Conservation (phyloP, 2,888 invertebrate species). For the Resseliella maxima region DNA sequence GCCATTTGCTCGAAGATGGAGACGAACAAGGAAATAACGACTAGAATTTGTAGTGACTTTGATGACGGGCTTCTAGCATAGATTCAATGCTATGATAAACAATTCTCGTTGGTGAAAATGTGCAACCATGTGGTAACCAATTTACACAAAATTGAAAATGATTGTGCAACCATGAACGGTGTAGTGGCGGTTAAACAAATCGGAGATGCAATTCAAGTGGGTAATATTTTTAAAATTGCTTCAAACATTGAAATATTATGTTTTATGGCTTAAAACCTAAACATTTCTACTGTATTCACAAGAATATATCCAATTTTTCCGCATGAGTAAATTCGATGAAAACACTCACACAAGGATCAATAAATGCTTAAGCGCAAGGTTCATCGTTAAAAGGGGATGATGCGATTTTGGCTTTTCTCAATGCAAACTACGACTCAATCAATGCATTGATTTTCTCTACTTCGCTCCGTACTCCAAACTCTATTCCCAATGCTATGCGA, state of each 20-base stretch:
- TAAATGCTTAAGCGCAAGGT: background rate
- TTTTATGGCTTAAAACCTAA: constrained; percentile 32
- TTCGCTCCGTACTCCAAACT: too few species aligned
- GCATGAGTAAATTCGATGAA: constrained; percentile 10
- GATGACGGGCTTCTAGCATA: background rate
- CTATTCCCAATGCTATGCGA: background rate
- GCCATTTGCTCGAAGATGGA: background rate
- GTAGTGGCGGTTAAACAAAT: background rate
- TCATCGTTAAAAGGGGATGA: background rate
- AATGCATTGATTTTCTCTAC: background rate
- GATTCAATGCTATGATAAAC: constrained; percentile 54
- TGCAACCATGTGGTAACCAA: constrained; percentile 49
- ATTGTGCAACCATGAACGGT: background rate
- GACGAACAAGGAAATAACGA: background rate
- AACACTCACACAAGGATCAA: constrained; percentile 6
- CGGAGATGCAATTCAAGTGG: constrained; percentile 10
- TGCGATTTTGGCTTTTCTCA: background rate
- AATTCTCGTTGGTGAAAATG: constrained; percentile 44
- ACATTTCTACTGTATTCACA: background rate
- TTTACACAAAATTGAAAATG: constrained; percentile 54
- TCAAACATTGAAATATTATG: constrained; percentile 42
- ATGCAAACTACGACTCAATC: constrained; percentile 7
- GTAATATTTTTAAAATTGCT: background rate
- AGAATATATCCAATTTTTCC: constrained; percentile 10
- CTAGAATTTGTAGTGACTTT: background rate